These are phyloP conservation scores for Protosalanx chinensis DNA, from an alignment of 2,797 vertebrate genomes.

Conservation along the genomic window DNA sequence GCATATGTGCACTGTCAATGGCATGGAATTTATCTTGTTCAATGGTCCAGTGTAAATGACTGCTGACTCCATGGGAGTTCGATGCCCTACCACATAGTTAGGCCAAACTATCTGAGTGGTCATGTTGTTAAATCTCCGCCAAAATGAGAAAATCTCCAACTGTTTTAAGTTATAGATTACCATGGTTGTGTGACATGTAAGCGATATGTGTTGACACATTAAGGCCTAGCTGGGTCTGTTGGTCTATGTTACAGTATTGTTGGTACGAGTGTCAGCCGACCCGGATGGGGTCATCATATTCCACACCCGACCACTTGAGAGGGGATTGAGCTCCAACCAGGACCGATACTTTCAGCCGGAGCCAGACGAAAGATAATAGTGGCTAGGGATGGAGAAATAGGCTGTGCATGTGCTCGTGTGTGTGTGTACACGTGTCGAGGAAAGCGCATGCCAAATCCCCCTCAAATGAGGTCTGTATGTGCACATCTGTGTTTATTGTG, in stretches of 20 bases:
- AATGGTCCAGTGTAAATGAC: too few species aligned
- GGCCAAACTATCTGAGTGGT: conserved; percentile 5
- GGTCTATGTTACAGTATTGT: background rate
- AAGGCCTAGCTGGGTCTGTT: background rate
- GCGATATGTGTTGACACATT: background rate
- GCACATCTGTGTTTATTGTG: conserved; percentile 60
- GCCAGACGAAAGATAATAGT: conserved; percentile 42
- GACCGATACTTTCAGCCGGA: conserved; percentile 37
- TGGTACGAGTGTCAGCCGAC: conserved; percentile 25
- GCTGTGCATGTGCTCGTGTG: background rate
- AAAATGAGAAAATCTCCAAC: background rate
- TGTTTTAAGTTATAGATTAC: background rate
- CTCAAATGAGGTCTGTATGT: conserved; percentile 19
- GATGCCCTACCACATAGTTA: conserved; percentile 21
- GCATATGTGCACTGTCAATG: conserved; percentile 33
- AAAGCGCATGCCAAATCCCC: conserved; percentile 10
- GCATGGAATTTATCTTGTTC: conserved; percentile 22
- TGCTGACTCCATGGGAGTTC: too few species aligned
- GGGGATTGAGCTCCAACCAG: conserved; percentile 34
- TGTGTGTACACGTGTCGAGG: conserved; percentile 11
- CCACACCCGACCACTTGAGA: conserved; percentile 46
- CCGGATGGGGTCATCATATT: conserved; percentile 18
- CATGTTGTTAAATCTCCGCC: background rate
- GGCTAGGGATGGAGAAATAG: conserved; percentile 35
- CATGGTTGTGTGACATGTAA: background rate